A percentile compares a stretch with the other conserved stretches of the same genome.
These are phyloP conservation scores for Luffia ferchaultella DNA, from an alignment of 2,888 invertebrate genomes.

Conservation along the genomic window DNA sequence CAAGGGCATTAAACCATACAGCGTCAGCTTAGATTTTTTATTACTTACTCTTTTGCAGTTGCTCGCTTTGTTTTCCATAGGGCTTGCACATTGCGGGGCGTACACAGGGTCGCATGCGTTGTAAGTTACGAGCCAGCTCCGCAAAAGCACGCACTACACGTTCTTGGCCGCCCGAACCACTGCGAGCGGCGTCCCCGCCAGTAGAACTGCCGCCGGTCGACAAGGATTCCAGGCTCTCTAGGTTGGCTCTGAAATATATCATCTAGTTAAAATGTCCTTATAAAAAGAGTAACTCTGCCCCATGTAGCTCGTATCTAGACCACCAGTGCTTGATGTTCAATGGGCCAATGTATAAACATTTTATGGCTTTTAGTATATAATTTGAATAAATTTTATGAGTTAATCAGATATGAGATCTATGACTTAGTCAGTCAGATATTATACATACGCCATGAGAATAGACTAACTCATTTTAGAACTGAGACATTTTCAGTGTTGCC, in stretches of 20 bases:
- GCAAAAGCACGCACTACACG: slow-evolving; percentile 86
- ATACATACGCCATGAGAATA: too few species aligned
- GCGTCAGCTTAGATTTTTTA: too few species aligned
- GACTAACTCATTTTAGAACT: too few species aligned
- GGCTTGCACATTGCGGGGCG: slow-evolving; percentile 91
- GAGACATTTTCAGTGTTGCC: too few species aligned
- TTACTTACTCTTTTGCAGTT: slow-evolving; percentile 85
- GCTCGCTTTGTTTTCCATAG: slow-evolving; percentile 89
- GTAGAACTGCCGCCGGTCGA: slow-evolving; percentile 31
- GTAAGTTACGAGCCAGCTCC: slow-evolving; percentile 88
- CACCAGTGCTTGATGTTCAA: background rate
- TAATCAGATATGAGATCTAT: too few species aligned
- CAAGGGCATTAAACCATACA: too few species aligned
- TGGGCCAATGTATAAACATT: background rate
- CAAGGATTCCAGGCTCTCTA: slow-evolving; percentile 74
- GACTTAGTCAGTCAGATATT: too few species aligned
- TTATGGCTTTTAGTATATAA: too few species aligned
- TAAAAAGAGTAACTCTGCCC: too few species aligned
- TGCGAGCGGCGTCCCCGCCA: slow-evolving; percentile 12
- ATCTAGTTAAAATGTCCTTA: slow-evolving; percentile 10
- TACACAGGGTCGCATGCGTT: slow-evolving; percentile 88
- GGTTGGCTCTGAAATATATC: slow-evolving; percentile 61
- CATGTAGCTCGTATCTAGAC: background rate
- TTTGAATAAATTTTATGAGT: too few species aligned
- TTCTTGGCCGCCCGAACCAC: slow-evolving; percentile 73